Evolutionary conservation across 2,113 vertebrate genomes (phyloP).

Genomic region (Hucho hucho): DNA sequence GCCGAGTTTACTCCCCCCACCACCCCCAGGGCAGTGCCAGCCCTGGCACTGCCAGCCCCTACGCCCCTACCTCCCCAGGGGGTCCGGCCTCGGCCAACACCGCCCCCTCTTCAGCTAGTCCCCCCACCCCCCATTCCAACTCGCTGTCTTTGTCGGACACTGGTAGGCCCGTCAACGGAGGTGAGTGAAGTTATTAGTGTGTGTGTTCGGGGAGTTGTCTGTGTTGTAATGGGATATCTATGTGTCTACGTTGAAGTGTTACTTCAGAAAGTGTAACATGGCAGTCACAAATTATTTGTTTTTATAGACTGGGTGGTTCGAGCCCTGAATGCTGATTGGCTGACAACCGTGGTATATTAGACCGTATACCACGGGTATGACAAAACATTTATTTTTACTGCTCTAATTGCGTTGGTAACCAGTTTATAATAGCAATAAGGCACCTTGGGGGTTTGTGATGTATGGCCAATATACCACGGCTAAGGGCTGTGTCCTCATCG

Average conservation of each 20-base stretch:
- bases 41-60: conserved; percentile 49
- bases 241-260: neutral
- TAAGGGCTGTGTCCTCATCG: too few species aligned
- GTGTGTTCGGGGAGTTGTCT: neutral
- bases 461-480: too few species aligned
- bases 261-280: neutral
- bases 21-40: conserved; percentile 77
- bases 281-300: too few species aligned
- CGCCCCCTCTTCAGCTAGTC: conserved; percentile 60
- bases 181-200: conserved; percentile 36
- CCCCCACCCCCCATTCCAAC: conserved; percentile 70
- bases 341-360: too few species aligned
- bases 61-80: conserved; percentile 57
- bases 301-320: too few species aligned
- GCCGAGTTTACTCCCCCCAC: conserved; percentile 70
- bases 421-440: too few species aligned
- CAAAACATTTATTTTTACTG: too few species aligned
- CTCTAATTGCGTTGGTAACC: too few species aligned
- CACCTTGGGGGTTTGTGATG: too few species aligned
- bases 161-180: conserved; percentile 72
- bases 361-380: too few species aligned
- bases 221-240: too few species aligned
- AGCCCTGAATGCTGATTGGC: too few species aligned
- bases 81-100: conserved; percentile 50
- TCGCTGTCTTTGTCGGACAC: conserved; percentile 70